Evolutionary conservation across 2,113 vertebrate species (phyloP).

Genomic region (Egretta garzetta): DNA sequence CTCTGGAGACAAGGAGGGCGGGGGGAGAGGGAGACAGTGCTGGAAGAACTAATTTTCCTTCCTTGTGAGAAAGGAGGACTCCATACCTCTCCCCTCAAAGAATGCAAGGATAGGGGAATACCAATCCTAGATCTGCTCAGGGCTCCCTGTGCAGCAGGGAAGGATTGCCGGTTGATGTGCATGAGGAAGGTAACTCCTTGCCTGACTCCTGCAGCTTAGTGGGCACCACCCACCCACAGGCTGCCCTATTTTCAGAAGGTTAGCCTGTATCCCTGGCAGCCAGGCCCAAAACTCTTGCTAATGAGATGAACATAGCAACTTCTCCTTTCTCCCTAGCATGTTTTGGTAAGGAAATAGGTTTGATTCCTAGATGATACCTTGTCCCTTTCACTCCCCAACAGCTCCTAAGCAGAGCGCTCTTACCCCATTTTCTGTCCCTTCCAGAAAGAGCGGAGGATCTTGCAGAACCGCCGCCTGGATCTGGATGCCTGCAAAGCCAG

Average conservation of each 20-base stretch:
- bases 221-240: neutral
- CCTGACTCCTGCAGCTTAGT: neutral
- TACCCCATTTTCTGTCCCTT: neutral
- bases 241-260: neutral
- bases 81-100: neutral
- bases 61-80: neutral
- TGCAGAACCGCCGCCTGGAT: conserved; percentile 93
- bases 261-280: neutral
- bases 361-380: neutral
- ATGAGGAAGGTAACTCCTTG: neutral
- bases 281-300: neutral
- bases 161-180: neutral
- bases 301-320: neutral
- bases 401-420: neutral
- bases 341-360: neutral
- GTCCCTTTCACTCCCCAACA: neutral
- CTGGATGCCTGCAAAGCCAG: conserved; percentile 94
- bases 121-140: neutral
- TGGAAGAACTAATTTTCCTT: neutral
- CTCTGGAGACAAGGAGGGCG: fast-evolving
- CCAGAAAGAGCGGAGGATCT: conserved; percentile 90
- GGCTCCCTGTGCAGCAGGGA: neutral
- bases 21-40: neutral
- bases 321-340: neutral
- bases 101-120: neutral